Evolutionary conservation across 2,113 vertebrate species (phyloP), one percentile per base, ranked within the genome.

Genomic region (Ochotona princeps): DNA sequence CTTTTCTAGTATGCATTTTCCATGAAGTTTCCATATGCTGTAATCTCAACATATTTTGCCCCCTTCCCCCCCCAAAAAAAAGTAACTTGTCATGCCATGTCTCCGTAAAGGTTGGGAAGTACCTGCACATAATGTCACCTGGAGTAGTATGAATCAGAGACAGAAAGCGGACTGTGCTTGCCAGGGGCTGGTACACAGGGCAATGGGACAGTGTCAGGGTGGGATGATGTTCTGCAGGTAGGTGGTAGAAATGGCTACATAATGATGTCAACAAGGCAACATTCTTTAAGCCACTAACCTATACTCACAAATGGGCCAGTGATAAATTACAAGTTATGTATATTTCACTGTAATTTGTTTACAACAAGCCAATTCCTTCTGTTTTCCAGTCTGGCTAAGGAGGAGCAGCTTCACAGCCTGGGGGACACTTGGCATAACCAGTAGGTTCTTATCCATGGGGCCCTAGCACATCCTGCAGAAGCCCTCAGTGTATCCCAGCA

Each of bases 351-450:
- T 18, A 80, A 28, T 2, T 65, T 47, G n/a, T 38, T 65, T 67
- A 35, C 25, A 69, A 88, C n/a, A 25, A 54, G 28, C 8, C 63
- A 30, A 66, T 87, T 89, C 67, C 74, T 79, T 89, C 51, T 54
- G 49, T 15, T 91, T 67, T 89, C 54, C 84, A 79, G 38, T 26
- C 79, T n/a, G 38, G 38, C 60, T 91, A 49, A 21, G 21, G 20
- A 80, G 51, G 8, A 76, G n/a, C 11, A 44, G 57, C 1, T 4
- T 2, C 21, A 28, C 25, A 5, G 9, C 75, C 20, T 1, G 17
- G 47, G 44, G n/a, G 1, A 57, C 21, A 0, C 28, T 14, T 10
- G 35, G 8, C n/a, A n/a, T 1, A 17, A 7, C 60, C 9, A 26
- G 35, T 21, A 3, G 47, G 63, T 10, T 28, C 38, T 47, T 15